Conservation (phyloP, 2,888 invertebrate genomes). For the Odontocerum albicorne region DNA sequence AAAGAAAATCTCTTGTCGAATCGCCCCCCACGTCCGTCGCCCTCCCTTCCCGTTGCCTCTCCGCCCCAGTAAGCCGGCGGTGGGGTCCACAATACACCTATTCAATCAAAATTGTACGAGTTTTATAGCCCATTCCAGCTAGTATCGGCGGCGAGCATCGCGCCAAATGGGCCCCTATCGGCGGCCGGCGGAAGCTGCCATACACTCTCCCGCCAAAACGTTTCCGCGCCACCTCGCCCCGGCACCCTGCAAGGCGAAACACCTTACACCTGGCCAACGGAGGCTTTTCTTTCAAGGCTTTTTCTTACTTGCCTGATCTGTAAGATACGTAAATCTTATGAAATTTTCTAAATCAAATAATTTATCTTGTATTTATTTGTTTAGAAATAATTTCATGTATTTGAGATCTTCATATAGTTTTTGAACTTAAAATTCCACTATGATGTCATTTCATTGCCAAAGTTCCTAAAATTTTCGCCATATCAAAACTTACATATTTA, state of each 20-base stretch:
- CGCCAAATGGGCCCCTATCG: slow-evolving; percentile 30
- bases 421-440: too few relatives aligned
- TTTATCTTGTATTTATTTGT: too few relatives aligned
- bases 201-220: slow-evolving; percentile 28
- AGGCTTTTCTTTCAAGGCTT: too few relatives aligned
- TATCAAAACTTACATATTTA: too few relatives aligned
- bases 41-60: not conserved
- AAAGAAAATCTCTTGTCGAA: slow-evolving; percentile 5
- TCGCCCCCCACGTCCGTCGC: slow-evolving; percentile 3
- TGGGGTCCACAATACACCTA: slow-evolving; percentile 21
- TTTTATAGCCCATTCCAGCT: slow-evolving; percentile 33
- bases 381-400: too few relatives aligned
- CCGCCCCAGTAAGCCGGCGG: not conserved
- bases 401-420: too few relatives aligned
- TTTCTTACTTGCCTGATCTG: too few relatives aligned
- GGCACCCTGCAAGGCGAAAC: not conserved
- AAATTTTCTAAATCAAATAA: too few relatives aligned
- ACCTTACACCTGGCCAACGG: not conserved
- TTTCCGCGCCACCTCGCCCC: slow-evolving; percentile 20
- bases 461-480: too few relatives aligned
- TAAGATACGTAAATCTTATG: too few relatives aligned
- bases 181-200: slow-evolving; percentile 29
- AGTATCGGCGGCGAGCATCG: slow-evolving; percentile 28
- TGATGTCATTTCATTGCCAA: too few relatives aligned
- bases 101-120: slow-evolving; percentile 35